A percentile compares a stretch with the other conserved stretches of the same genome.
Evolutionary conservation across 1,140 invertebrate genomes (phyloP).

Genomic region (Dysdera silvatica): DNA sequence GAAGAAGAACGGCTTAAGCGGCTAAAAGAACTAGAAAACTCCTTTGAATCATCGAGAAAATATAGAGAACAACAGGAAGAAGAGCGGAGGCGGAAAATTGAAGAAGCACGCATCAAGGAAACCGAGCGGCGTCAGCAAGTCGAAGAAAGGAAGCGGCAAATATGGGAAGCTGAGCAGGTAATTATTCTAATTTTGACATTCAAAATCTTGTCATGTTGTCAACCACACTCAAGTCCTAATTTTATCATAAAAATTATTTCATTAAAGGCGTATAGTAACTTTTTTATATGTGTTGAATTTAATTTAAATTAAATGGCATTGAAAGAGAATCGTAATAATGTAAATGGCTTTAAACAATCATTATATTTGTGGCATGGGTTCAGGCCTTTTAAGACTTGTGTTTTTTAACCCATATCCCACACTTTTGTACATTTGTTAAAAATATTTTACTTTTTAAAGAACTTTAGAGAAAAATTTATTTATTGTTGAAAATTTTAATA

Average conservation of each 20-base stretch:
- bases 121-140: constrained; percentile 66
- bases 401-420: no score
- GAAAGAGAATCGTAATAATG: no score
- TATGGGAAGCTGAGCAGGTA: constrained; percentile 66
- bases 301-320: not conserved
- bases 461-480: no score
- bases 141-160: constrained; percentile 74
- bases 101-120: constrained; percentile 67
- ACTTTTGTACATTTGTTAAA: no score
- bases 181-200: constrained; percentile 5
- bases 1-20: constrained; percentile 76
- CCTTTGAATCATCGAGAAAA: constrained; percentile 73
- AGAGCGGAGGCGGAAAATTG: constrained; percentile 65
- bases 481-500: no score
- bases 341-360: no score
- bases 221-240: no score
- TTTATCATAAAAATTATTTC: no score
- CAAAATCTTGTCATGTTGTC: not conserved
- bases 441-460: no score
- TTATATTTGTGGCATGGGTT: no score
- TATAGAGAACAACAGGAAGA: constrained; percentile 80
- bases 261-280: no score
- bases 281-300: not conserved
- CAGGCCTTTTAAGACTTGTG: no score
- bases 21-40: constrained; percentile 73